Percentiles rank a stretch among this genome's conserved stretches.
phyloP scores from a whole-genome alignment of 2,888 invertebrate genomes.

The Exocentrus adspersus region DNA sequence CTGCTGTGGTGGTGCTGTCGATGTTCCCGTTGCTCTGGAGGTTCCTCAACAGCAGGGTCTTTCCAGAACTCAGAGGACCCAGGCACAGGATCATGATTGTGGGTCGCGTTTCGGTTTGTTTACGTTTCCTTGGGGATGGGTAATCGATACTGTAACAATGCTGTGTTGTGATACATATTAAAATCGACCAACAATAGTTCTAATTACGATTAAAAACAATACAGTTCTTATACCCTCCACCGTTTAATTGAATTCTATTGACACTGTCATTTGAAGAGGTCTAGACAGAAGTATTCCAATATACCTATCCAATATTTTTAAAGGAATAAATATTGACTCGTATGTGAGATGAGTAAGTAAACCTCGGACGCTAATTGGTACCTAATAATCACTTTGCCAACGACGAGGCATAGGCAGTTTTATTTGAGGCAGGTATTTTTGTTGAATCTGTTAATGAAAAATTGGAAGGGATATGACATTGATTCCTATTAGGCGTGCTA shows the following conservation, averaged over 20 bases:
- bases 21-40: slow-evolving; percentile 76
- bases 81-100: slow-evolving; percentile 69
- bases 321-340: slow-evolving; percentile 3
- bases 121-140: slow-evolving; percentile 3
- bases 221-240: too few species aligned
- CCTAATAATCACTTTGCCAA: neutral
- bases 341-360: neutral
- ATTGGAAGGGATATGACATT: slow-evolving; percentile 5
- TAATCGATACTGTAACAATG: neutral
- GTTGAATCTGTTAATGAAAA: slow-evolving; percentile 2
- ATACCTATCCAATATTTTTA: neutral
- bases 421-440: neutral
- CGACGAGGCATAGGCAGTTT: neutral
- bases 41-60: slow-evolving; percentile 80
- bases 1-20: slow-evolving; percentile 81
- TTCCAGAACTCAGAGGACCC: slow-evolving; percentile 83
- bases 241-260: neutral
- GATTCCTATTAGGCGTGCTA: neutral
- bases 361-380: slow-evolving; percentile 5
- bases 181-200: too few species aligned
- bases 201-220: too few species aligned
- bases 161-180: too few species aligned
- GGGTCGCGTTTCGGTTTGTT: too few species aligned
- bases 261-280: neutral
- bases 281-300: neutral